Percentiles rank a stretch among this genome's conserved stretches.
These are phyloP conservation scores for Chrysogorgia sp. DNA, from an alignment of 92 coral and sea anemone genomes.

Conservation along the genomic window DNA sequence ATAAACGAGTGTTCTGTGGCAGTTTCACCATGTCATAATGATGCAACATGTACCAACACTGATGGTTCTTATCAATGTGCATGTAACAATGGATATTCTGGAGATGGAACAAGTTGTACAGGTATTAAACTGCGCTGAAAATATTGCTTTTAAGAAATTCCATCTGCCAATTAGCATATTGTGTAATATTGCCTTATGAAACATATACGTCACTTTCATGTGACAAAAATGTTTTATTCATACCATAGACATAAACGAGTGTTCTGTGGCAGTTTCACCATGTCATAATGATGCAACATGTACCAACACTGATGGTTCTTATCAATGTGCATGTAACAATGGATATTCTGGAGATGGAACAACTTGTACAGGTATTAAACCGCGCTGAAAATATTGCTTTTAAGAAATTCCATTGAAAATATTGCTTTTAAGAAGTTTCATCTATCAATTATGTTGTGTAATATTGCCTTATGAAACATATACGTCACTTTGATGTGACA, in stretches of 20 bases:
- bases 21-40: constrained; percentile 5
- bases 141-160: too few species aligned
- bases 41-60: constrained; percentile 54
- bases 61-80: constrained; percentile 48
- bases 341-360: constrained; percentile 69
- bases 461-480: too few species aligned
- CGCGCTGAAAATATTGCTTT: too few species aligned
- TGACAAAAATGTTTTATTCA: not conserved
- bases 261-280: constrained; percentile 3
- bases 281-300: constrained; percentile 31
- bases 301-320: not conserved
- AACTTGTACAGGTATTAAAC: constrained; percentile 26
- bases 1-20: constrained; percentile 24
- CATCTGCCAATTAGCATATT: not conserved
- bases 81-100: constrained; percentile 37
- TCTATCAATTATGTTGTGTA: too few species aligned
- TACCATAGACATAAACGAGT: constrained; percentile 45
- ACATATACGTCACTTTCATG: not conserved
- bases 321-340: constrained; percentile 37
- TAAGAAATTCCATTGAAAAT: too few species aligned
- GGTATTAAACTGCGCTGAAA: constrained; percentile 38
- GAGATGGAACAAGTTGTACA: constrained; percentile 21
- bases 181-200: not conserved
- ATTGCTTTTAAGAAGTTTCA: too few species aligned
- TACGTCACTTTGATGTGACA: too few species aligned